These are phyloP conservation scores for Coptodon bakossiorum DNA, from an alignment of 2,113 vertebrate genomes.

Conservation along the genomic window DNA sequence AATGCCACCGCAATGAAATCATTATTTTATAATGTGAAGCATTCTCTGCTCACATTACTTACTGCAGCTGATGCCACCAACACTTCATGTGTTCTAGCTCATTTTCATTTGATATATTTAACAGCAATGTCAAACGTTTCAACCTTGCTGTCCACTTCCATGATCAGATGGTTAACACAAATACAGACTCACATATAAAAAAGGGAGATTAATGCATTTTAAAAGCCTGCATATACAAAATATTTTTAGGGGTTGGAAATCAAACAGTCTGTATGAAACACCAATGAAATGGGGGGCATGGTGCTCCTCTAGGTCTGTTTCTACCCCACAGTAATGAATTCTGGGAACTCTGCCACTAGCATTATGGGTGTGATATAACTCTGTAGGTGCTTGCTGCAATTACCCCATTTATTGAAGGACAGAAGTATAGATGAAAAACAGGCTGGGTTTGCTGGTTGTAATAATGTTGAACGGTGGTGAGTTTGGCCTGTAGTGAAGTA, in stretches of 20 bases:
- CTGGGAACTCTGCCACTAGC: slow-evolving; percentile 63
- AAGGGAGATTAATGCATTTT: neutral
- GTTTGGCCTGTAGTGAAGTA: neutral
- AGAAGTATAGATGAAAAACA: neutral
- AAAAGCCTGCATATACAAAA: neutral
- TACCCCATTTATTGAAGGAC: slow-evolving; percentile 13
- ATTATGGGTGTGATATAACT: slow-evolving; percentile 58
- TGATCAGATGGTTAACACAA: neutral
- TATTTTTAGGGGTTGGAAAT: neutral
- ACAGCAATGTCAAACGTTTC: neutral
- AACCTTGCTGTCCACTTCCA: neutral
- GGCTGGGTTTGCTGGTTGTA: neutral
- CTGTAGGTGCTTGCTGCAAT: slow-evolving; percentile 48
- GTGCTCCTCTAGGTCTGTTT: neutral
- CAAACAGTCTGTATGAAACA: neutral
- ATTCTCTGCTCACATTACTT: neutral
- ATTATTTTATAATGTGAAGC: neutral
- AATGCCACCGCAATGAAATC: neutral
- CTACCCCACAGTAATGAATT: slow-evolving; percentile 42
- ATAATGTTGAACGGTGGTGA: neutral
- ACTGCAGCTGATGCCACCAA: neutral
- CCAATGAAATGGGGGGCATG: neutral
- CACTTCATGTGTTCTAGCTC: neutral
- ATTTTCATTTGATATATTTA: neutral
- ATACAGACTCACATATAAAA: neutral